phyloP scores from a whole-genome alignment of 2,113 vertebrate genomes.

The Romanogobio albipinnatus region DNA sequence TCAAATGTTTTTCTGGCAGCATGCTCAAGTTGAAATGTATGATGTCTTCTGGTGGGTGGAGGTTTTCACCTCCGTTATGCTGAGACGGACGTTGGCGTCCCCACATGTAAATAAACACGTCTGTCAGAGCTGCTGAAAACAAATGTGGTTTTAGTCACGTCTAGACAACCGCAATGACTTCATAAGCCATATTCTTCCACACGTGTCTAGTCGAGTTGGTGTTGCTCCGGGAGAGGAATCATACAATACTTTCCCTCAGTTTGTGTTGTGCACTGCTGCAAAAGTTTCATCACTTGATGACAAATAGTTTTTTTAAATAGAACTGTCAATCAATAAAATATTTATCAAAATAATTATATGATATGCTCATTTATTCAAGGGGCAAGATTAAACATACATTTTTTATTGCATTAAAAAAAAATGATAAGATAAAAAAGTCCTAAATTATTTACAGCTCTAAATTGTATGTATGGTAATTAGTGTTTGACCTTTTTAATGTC shows the following conservation, averaged over 20 bases:
- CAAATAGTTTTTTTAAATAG: neutral
- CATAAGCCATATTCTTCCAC: conserved; percentile 39
- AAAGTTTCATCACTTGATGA: neutral
- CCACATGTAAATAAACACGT: conserved; percentile 57
- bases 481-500: neutral
- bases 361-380: conserved; percentile 2
- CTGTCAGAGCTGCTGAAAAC: conserved; percentile 50
- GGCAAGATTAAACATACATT: neutral
- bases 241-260: neutral
- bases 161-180: conserved; percentile 57
- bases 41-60: conserved; percentile 17
- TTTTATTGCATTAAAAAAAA: neutral
- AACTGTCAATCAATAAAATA: neutral
- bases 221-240: neutral
- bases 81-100: conserved; percentile 34
- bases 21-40: neutral
- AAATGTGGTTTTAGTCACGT: conserved; percentile 52
- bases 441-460: neutral
- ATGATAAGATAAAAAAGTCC: neutral
- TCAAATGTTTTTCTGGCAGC: conserved; percentile 16
- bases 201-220: conserved; percentile 11
- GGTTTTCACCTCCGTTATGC: conserved; percentile 25
- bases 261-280: neutral
- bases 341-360: neutral
- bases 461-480: neutral